Base-by-base conservation (phyloP, 2,113 vertebrate genomes). In the Alligator mississippiensis region DNA sequence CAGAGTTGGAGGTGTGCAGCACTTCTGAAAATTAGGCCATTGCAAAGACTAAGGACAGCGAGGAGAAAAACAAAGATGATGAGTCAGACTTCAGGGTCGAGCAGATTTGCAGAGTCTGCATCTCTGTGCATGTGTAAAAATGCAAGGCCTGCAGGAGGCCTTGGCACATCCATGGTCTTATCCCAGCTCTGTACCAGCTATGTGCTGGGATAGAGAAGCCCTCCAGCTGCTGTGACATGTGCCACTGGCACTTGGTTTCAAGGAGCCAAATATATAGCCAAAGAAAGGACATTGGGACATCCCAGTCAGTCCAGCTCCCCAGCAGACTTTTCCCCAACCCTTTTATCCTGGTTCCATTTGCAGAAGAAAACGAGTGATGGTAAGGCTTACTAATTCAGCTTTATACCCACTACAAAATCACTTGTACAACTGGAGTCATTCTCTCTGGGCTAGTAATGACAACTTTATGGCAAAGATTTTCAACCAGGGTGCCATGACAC, bases 1-100 rank as follows among this genome's bases (percentile, higher is more conserved):
- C 79, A 62, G 57, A 92, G 60, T 28, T 83, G 59, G 0, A 74
- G 70, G 85, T 47, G 30, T 82, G 83, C 61, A 80, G 70, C 7
- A 77, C 85, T 80, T 62, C 9, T 77, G 64, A 75, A 94, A 84
- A 85, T 70, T 0, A 82, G 34, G 34, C 55, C 18, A 38, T 64
- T 88, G 89, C 76, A 77, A 94, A 92, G 93, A 89, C 66, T 90
- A 78, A 85, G 85, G 74, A 68, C 9, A 84, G 34, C 22, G 70
- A 86, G 61, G 77, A 27, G 92, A 82, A 82, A 2, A 16, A 6
- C 77, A 58, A 82, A 77, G 38, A 82, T 88, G 82, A 82, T 74
- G 5, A 92, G 87, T 10, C 57, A n/a, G 90, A 87, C n/a, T 14
- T 90, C 47, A 0, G 0, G 19, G 80, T 77, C 28, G 22, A 83